Evolutionary conservation across 2,797 vertebrate genomes (phyloP), one percentile per base, ranked within the genome.

Genomic region (Catharus ustulatus): DNA sequence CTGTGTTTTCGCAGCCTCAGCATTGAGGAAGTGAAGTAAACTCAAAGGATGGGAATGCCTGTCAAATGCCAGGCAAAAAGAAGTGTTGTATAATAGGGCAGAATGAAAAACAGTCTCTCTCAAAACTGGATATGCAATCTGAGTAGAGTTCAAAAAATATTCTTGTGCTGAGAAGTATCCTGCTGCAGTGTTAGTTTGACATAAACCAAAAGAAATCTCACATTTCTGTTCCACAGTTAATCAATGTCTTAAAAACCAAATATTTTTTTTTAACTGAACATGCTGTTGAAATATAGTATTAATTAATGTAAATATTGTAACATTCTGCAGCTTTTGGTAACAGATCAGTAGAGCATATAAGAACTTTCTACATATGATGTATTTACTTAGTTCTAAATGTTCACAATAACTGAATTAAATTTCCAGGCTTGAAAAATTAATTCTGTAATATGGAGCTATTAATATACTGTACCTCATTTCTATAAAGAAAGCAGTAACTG

Each of bases 21-120:
- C 93, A 76, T 52, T 80, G 75, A 94, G 96, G 89, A 93, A 92
- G 83, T 87, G 43, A 92, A 87, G 81, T 87, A 84, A 91, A 77
- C 0, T 8, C 76, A 66, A 84, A 84, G 38, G 67, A 85, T 79
- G 94, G 61, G 91, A 93, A 83, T 87, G 67, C 38, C 86, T 62
- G 32, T 94, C 81, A 95, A 80, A 66, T 94, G 94, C 96, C 97
- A 95, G 80, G 66, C 66, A 84, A 92, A 94, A 95, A 94, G 54
- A 69, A 93, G 72, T 68, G 87, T 93, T 94, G 58, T 84, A 68
- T 88, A 93, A 92, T 48, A 86, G 58, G 19, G 55, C 40, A 87
- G 69, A 95, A 77, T 83, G 19, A 75, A 83, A 76, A 93, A 11
- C 29, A 81, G 27, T 49, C 15, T 84, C 32, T 92, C 23, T 68